phyloP scores from a whole-genome alignment of 2,888 invertebrate genomes.

The Temnothorax ravouxi region DNA sequence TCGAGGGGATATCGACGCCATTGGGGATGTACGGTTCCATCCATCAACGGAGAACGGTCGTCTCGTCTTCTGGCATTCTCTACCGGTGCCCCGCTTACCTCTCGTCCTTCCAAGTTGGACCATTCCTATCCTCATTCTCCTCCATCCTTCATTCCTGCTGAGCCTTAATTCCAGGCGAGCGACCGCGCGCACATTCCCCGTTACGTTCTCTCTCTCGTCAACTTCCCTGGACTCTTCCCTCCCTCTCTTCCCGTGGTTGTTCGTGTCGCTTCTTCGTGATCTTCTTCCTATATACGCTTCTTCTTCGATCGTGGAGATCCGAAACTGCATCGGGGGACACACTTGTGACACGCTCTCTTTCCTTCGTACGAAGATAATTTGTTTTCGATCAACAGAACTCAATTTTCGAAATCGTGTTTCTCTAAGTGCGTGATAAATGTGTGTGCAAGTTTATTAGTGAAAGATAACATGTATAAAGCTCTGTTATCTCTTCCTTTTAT shows the following conservation, averaged over 20 bases:
- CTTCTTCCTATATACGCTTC: conserved; percentile 39
- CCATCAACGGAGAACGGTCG: conserved; percentile 79
- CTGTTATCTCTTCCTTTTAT: not conserved
- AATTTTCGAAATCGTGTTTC: not conserved
- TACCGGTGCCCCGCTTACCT: conserved; percentile 64
- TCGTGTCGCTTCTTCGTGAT: conserved; percentile 27
- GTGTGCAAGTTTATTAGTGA: not conserved
- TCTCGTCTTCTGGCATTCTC: conserved; percentile 77
- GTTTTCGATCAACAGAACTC: not conserved
- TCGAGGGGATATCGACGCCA: conserved; percentile 70
- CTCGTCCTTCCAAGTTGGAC: conserved; percentile 63
- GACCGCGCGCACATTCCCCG: conserved; percentile 74
- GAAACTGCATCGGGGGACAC: conserved; percentile 21
- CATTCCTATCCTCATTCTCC: conserved; percentile 77
- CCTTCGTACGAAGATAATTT: conserved; percentile 26
- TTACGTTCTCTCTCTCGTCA: conserved; percentile 64
- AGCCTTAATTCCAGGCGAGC: conserved; percentile 78
- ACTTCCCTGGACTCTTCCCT: conserved; percentile 35
- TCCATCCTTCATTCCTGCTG: conserved; percentile 77
- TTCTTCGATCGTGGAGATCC: conserved; percentile 27
- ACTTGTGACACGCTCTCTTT: not conserved
- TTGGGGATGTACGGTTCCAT: conserved; percentile 76
- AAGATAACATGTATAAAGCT: not conserved
- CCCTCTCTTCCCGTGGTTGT: conserved; percentile 22
- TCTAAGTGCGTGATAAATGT: not conserved